These are phyloP conservation scores for Microctonus aethiopoides DNA, from an alignment of 2,888 invertebrate species.

Conservation along the genomic window DNA sequence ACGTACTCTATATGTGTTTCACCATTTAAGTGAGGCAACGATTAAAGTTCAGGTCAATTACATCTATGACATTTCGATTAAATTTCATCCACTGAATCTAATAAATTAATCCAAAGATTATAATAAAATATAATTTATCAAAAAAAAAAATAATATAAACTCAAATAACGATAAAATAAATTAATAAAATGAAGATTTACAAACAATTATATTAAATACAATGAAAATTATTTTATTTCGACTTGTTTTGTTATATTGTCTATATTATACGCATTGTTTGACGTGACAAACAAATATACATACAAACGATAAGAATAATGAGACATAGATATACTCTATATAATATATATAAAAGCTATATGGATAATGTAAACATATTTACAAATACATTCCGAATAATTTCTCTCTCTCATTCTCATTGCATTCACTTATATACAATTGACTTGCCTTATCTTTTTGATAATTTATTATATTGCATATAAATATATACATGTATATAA, in stretches of 20 bases:
- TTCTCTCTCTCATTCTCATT: constrained; percentile 1
- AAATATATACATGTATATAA: not conserved
- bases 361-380: too few relatives aligned
- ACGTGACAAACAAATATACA: constrained; percentile 12
- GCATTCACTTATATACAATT: constrained; percentile 18
- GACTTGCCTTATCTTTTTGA: constrained; percentile 30
- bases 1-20: constrained; percentile 14
- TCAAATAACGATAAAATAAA: not conserved
- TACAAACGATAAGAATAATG: constrained; percentile 33
- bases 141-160: not conserved
- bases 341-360: not conserved
- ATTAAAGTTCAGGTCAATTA: constrained; percentile 35
- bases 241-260: not conserved
- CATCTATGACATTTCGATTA: constrained; percentile 28
- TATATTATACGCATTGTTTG: constrained; percentile 21
- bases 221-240: too few relatives aligned
- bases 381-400: not conserved
- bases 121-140: not conserved
- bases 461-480: constrained; percentile 26
- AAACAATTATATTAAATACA: too few relatives aligned
- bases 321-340: constrained; percentile 20
- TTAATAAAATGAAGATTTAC: too few relatives aligned
- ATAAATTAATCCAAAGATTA: not conserved
- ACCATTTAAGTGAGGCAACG: constrained; percentile 30
- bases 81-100: not conserved